Conservation (phyloP, 2,113 vertebrate species). For the Leucopsar rothschildi region DNA sequence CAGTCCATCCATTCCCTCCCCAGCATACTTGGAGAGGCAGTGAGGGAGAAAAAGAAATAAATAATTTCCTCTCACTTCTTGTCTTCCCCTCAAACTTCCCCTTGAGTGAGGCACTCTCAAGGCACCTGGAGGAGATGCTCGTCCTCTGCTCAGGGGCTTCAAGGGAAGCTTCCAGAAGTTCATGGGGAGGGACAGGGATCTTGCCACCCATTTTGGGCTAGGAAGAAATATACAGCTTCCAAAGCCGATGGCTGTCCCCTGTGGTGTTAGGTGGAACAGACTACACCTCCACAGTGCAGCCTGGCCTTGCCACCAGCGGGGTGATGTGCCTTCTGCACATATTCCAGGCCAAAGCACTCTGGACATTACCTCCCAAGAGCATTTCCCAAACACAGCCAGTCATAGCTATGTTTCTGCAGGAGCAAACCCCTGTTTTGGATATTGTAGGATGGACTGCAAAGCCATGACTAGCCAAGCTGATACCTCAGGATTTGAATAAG, state of each 20-base stretch:
- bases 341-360: neutral
- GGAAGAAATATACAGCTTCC: neutral
- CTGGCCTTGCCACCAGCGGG: neutral
- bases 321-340: fast-evolving
- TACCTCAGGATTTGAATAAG: neutral
- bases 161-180: neutral
- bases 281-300: neutral
- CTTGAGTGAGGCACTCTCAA: fast-evolving
- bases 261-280: neutral
- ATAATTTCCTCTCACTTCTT: neutral
- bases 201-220: neutral
- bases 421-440: neutral
- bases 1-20: neutral
- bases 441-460: neutral
- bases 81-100: neutral
- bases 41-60: neutral
- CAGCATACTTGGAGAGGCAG: fast-evolving
- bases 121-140: neutral
- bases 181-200: neutral
- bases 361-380: neutral
- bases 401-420: neutral
- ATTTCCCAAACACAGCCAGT: neutral
- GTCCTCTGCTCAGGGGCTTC: neutral
- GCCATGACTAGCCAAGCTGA: neutral
- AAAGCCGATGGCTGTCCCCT: fast-evolving